phyloP scores from a whole-genome alignment of 2,888 invertebrate species.

The Callinectes sapidus region DNA sequence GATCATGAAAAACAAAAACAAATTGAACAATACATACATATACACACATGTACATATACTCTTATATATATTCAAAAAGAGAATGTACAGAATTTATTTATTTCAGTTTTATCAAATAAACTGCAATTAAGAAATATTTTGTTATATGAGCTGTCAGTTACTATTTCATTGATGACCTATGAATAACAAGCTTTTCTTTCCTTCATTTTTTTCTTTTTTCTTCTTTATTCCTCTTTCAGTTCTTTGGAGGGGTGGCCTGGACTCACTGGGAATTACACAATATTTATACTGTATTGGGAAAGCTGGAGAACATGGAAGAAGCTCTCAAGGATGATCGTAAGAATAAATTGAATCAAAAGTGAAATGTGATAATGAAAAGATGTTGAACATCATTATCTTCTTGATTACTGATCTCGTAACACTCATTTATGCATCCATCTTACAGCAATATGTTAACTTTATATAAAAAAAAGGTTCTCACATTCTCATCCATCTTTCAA shows the following conservation, averaged over 20 bases:
- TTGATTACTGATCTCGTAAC: too few species aligned
- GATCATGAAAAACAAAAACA: too few species aligned
- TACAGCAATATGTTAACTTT: too few species aligned
- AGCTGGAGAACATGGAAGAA: conserved; percentile 47
- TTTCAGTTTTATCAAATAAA: neutral
- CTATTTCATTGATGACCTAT: neutral
- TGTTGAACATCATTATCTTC: neutral
- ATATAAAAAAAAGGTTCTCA: too few species aligned
- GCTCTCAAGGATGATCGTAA: neutral
- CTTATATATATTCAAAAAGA: too few species aligned
- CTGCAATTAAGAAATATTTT: neutral
- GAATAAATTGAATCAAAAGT: neutral
- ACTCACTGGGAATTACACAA: conserved; percentile 58
- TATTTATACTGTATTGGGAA: conserved; percentile 54
- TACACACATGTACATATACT: too few species aligned
- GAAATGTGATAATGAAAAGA: neutral
- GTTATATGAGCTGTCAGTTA: neutral
- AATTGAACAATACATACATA: too few species aligned
- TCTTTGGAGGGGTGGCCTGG: conserved; percentile 40
- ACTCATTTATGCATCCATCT: too few species aligned
- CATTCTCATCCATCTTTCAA: too few species aligned
- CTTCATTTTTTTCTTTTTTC: neutral
- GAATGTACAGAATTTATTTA: too few species aligned
- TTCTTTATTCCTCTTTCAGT: neutral
- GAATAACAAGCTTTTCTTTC: neutral